Evolutionary conservation across 2,888 invertebrate genomes (phyloP).

Genomic region (Pterobdella sp.): DNA sequence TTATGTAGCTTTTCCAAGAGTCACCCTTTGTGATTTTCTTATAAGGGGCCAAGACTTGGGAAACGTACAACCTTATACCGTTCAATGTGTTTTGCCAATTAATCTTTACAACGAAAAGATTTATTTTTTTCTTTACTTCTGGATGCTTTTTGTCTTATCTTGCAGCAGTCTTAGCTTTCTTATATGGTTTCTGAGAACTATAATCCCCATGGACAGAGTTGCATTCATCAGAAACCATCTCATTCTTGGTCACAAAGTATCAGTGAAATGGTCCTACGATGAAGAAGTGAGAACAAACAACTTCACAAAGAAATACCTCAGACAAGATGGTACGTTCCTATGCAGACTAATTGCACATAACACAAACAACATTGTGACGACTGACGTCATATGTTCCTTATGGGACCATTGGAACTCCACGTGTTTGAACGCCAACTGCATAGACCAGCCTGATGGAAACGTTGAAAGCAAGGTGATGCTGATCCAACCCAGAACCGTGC

Average conservation of each 20-base stretch:
- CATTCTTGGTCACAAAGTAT: constrained; percentile 27
- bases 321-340: constrained; percentile 37
- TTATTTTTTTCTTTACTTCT: constrained; percentile 51
- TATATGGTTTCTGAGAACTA: constrained; percentile 33
- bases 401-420: constrained; percentile 34
- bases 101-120: constrained; percentile 48
- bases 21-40: constrained; percentile 50
- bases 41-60: constrained; percentile 40
- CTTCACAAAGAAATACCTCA: constrained; percentile 34
- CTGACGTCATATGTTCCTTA: constrained; percentile 34
- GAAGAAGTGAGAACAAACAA: constrained; percentile 7
- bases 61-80: constrained; percentile 35
- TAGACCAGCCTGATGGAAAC: not conserved
- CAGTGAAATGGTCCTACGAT: not conserved
- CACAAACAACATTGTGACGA: constrained; percentile 37
- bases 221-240: constrained; percentile 45
- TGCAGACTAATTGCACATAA: constrained; percentile 38
- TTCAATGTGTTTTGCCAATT: constrained; percentile 38
- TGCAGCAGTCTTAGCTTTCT: constrained; percentile 31
- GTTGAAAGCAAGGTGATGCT: not conserved
- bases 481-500: not conserved
- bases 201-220: constrained; percentile 33
- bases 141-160: constrained; percentile 47
- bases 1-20: constrained; percentile 49
- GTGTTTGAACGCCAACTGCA: not conserved